These are phyloP conservation scores for Misgurnus mizolepis DNA, from an alignment of 2,113 vertebrate genomes.

Conservation along the genomic window DNA sequence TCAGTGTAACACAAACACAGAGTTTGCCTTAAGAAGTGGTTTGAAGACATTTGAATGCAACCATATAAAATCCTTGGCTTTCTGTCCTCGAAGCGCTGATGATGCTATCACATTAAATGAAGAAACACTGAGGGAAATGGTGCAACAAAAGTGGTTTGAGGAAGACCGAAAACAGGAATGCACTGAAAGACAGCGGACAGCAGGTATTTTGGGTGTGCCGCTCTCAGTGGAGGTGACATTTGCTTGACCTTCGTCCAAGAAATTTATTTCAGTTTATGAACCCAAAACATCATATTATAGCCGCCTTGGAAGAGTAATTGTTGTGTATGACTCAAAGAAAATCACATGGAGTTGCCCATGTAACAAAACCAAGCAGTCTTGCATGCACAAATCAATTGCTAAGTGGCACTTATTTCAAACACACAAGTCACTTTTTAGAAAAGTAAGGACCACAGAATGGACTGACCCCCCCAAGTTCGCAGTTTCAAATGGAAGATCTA, in stretches of 20 bases:
- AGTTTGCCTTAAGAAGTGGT: not conserved
- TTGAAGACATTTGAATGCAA: no score
- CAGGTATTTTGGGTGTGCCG: not conserved
- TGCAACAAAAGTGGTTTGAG: not conserved
- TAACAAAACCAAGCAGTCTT: not conserved
- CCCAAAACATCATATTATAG: not conserved
- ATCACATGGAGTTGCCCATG: not conserved
- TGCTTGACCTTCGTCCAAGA: no score
- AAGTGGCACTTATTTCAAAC: not conserved
- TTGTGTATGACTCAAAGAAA: not conserved
- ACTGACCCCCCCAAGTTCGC: no score
- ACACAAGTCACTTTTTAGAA: no score
- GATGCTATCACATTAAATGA: no score
- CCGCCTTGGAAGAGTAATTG: not conserved
- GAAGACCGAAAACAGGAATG: not conserved
- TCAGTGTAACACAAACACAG: not conserved
- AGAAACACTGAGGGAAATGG: not conserved
- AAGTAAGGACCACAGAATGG: no score
- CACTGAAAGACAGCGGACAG: not conserved
- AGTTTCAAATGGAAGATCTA: no score
- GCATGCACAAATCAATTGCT: not conserved
- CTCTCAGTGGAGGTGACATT: not conserved
- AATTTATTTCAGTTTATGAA: no score
- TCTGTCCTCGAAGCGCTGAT: not conserved
- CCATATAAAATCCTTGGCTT: not conserved